A percentile compares a stretch with the other conserved stretches of the same genome.
These are phyloP conservation scores for Miichthys miiuy DNA, from an alignment of 2,797 vertebrate species.

Conservation along the genomic window DNA sequence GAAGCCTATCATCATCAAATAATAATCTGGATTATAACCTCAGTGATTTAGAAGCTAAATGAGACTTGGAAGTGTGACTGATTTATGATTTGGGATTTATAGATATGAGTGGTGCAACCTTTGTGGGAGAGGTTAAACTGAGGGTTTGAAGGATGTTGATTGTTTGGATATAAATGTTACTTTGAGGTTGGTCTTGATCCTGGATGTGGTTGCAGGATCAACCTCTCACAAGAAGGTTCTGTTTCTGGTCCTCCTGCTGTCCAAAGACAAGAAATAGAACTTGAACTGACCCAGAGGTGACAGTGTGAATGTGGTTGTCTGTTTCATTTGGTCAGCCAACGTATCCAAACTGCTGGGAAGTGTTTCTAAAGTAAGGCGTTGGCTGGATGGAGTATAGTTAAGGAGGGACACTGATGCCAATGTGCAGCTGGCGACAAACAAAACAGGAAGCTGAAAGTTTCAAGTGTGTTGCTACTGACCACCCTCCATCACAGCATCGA, in stretches of 20 bases:
- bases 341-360: too few species aligned
- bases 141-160: neutral
- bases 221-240: neutral
- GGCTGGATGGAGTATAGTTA: neutral
- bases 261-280: neutral
- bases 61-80: too few species aligned
- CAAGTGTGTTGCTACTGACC: too few species aligned
- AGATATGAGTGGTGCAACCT: neutral
- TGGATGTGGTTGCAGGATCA: neutral
- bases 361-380: neutral
- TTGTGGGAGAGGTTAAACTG: neutral
- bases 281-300: too few species aligned
- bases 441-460: too few species aligned
- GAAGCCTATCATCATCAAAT: conserved; percentile 30
- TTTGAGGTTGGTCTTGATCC: conserved; percentile 1
- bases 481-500: too few species aligned
- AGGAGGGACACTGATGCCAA: too few species aligned
- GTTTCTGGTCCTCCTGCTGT: neutral
- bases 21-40: conserved; percentile 46
- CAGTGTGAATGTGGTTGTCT: neutral
- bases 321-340: neutral
- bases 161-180: neutral
- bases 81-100: conserved; percentile 9
- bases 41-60: too few species aligned
- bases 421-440: too few species aligned